Base-by-base conservation (phyloP, 2,888 invertebrate genomes). In the Leptodirus hochenwartii region DNA sequence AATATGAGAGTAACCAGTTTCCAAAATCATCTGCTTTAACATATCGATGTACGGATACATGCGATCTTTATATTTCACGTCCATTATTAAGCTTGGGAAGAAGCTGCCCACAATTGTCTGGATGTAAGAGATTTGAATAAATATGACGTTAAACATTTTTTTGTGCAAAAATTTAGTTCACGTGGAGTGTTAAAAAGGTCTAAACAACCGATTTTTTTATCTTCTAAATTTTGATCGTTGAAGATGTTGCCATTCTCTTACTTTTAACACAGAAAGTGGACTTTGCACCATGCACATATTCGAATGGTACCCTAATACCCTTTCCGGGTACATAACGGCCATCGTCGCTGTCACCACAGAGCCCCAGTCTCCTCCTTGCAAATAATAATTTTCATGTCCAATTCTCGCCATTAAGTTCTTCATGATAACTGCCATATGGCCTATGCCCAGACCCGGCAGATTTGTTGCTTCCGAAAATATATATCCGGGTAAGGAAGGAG, bases 301-400 rank as follows among this genome's bases (percentile, higher is more conserved):
- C 2, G 66, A 53, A 44, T 73, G 72, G 17, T 54, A 47, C 1
- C 62, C 64, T 5, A 67, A 45, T 1, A 69, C 53, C 22, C 66
- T 61, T 4, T 60, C 54, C 0, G 75, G 76, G 46, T 63, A 79
- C 6, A 74, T 43, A 1, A 63, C 58, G 0, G 76, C 66, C 49
- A 87, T 56, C 12, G 61, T 45, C 0, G 61, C 50, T 1, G 64
- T 67, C 20, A 82, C 64, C 0, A 62, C 12, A 0, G 74, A 55
- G 1, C 88, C 88, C 80, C 80, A 85, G 48, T 88, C 87, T 1
- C 84, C 82, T 1, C 78, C 80, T 54, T 81, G 79, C 1, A 68
- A 51, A 50, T 71, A 76, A 50, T 61, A 84, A 46, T 66, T 59
- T 27, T 67, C 49, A 47, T 64, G 63, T 1, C 73, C 74, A 1